Conservation (phyloP, 2,797 vertebrate species). For the Lemur catta region DNA sequence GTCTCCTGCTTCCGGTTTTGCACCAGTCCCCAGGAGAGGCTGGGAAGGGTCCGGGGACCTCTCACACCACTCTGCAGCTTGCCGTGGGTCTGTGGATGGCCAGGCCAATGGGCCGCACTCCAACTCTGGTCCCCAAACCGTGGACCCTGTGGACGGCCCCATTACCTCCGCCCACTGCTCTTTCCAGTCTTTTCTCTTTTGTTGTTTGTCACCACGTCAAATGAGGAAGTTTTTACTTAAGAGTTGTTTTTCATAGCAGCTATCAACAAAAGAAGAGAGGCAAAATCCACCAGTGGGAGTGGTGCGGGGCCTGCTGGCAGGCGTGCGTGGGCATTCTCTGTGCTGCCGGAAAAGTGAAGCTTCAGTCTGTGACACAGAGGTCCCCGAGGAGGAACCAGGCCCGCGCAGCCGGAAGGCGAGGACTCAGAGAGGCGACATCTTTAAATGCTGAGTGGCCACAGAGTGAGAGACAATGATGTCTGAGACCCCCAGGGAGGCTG, state of each 20-base stretch:
- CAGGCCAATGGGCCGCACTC: fast-evolving
- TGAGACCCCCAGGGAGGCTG: background rate
- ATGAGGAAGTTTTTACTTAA: background rate
- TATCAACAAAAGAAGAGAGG: background rate
- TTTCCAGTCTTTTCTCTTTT: background rate
- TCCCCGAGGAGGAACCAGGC: background rate
- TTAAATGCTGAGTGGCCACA: background rate
- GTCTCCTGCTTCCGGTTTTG: background rate
- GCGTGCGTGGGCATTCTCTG: fast-evolving
- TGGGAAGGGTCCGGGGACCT: background rate
- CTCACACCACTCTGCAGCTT: background rate
- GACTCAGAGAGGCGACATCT: background rate
- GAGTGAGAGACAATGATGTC: background rate
- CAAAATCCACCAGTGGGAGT: fast-evolving
- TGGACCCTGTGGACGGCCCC: fast-evolving
- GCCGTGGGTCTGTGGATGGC: fast-evolving
- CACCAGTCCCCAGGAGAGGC: background rate
- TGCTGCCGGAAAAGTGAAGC: background rate
- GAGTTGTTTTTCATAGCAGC: background rate
- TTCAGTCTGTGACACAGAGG: background rate
- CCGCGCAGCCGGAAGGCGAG: fast-evolving
- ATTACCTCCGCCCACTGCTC: background rate
- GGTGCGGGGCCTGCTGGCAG: background rate
- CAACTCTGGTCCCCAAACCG: background rate
- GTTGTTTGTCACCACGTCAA: fast-evolving